Evolutionary conservation across 2,113 vertebrate genomes (phyloP).

Genomic region (Reinhardtius hippoglossoides): DNA sequence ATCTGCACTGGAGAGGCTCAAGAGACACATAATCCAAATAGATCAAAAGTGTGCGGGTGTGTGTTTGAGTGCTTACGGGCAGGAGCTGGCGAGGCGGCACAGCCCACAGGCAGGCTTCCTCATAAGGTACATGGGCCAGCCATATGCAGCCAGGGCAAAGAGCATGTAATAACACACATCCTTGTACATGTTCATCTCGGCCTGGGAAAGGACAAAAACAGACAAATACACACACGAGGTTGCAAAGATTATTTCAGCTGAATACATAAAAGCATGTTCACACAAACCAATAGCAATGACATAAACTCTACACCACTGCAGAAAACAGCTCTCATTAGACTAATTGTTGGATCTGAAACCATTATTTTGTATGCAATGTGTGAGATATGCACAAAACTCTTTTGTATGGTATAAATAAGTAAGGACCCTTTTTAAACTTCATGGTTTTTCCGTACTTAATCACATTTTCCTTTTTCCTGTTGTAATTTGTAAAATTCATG

Average conservation of each 20-base stretch:
- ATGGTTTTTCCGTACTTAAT: background rate
- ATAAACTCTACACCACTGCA: background rate
- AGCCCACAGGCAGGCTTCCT: conserved; percentile 95
- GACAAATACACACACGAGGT: background rate
- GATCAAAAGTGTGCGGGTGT: conserved; percentile 57
- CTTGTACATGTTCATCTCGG: conserved; percentile 97
- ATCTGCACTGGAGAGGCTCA: conserved; percentile 31
- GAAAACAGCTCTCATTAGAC: background rate
- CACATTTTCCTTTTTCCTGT: background rate
- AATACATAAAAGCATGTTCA: background rate
- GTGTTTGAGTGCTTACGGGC: conserved; percentile 88
- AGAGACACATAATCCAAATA: conserved; percentile 57
- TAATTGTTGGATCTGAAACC: background rate
- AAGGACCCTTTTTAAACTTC: background rate
- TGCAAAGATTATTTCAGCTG: background rate
- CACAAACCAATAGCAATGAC: background rate
- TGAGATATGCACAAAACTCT: background rate
- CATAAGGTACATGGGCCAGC: conserved; percentile 99
- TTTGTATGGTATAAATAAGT: background rate
- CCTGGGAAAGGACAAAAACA: conserved; percentile 76
- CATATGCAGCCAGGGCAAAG: conserved; percentile 97
- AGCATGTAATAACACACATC: conserved; percentile 99
- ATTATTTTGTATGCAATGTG: background rate
- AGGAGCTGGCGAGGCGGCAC: conserved; percentile 94
- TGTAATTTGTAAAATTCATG: background rate